Conservation (phyloP, 2,888 invertebrate genomes). For the Zaprionus obscuricornis region DNA sequence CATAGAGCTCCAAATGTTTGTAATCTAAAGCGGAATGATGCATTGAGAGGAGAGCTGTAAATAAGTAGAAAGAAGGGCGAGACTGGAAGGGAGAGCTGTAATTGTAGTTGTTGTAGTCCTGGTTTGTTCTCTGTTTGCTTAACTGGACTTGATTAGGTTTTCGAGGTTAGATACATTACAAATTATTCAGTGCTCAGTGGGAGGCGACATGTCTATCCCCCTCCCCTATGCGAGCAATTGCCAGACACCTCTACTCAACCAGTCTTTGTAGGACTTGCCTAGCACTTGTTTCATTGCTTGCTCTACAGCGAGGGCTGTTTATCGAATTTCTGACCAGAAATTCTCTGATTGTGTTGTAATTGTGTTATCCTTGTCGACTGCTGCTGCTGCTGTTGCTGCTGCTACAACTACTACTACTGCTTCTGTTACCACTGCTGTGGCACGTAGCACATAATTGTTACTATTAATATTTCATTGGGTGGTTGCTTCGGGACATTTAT, state of each 20-base stretch:
- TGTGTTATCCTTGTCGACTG: constrained; percentile 62
- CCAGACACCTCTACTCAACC: background rate
- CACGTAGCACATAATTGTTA: constrained; percentile 78
- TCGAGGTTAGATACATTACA: constrained; percentile 79
- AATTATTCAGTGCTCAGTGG: constrained; percentile 72
- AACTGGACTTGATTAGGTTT: constrained; percentile 80
- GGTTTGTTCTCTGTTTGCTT: constrained; percentile 60
- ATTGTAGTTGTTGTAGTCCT: constrained; percentile 11
- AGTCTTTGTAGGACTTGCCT: background rate
- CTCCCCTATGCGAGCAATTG: background rate
- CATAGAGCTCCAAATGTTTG: no score
- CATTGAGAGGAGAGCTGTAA: no score
- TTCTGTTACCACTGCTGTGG: constrained; percentile 34
- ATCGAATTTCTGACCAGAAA: constrained; percentile 60
- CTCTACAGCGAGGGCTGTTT: constrained; percentile 57
- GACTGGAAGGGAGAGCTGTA: constrained; percentile 3
- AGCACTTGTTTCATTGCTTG: constrained; percentile 43
- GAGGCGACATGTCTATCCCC: background rate
- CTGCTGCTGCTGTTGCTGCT: constrained; percentile 11
- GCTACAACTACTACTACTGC: constrained; percentile 5
- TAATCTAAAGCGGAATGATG: no score
- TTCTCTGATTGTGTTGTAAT: constrained; percentile 76
- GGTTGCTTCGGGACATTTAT: constrained; percentile 67
- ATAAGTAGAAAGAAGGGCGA: background rate
- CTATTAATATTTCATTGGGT: constrained; percentile 77